These are phyloP conservation scores for Frieseomelitta varia DNA, from an alignment of 1,140 invertebrate species.

Conservation along the genomic window DNA sequence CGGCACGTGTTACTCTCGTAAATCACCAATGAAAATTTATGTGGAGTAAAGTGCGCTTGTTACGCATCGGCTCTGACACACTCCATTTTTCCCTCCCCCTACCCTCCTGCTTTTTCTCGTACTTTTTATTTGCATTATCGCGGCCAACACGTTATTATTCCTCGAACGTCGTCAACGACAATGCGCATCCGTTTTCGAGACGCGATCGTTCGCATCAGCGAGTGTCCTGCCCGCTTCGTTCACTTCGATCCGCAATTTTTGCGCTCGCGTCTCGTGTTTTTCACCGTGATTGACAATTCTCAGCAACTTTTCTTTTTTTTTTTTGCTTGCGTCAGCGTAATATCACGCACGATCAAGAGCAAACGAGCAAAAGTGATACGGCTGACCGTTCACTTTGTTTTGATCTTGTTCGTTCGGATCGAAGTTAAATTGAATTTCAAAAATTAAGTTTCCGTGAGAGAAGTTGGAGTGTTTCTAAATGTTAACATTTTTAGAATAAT, in stretches of 20 bases:
- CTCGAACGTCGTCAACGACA: background rate
- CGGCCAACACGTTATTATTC: conserved; percentile 17
- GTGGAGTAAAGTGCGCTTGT: background rate
- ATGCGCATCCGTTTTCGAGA: conserved; percentile 33
- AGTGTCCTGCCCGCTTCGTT: background rate
- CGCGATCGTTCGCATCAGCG: background rate
- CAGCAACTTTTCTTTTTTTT: too few species aligned
- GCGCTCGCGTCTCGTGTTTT: background rate
- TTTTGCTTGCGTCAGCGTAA: background rate
- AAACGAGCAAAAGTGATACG: background rate
- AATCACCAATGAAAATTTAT: conserved; percentile 13
- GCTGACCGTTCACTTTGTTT: too few species aligned
- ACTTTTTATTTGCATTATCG: background rate
- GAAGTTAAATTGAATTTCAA: rapidly evolving
- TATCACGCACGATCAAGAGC: background rate
- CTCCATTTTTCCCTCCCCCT: background rate
- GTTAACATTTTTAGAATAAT: too few species aligned
- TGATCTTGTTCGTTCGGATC: too few species aligned
- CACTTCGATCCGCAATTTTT: background rate
- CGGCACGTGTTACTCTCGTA: background rate
- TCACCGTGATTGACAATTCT: background rate
- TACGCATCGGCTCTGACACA: background rate
- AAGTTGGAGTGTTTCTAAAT: too few species aligned
- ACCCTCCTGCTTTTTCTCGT: background rate
- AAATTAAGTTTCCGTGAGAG: too few species aligned